Percentiles rank a stretch among this genome's conserved stretches.
Evolutionary conservation across 1,140 invertebrate genomes (phyloP).

Genomic region (Plectrocnemia conspersa): DNA sequence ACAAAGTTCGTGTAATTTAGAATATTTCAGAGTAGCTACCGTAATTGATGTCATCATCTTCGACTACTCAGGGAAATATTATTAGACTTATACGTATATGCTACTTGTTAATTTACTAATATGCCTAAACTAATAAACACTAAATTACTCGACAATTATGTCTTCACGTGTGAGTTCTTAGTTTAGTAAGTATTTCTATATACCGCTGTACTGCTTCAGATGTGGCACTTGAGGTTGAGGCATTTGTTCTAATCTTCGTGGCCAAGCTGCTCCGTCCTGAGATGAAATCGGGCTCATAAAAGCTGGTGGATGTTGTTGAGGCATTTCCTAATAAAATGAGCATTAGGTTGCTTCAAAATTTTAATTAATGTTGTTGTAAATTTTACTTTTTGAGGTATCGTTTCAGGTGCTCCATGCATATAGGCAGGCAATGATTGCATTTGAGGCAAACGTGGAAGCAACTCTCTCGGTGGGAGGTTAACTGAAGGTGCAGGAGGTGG

Average conservation of each 20-base stretch:
- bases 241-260: slow-evolving; percentile 27
- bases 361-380: background rate
- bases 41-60: no score
- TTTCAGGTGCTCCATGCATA: background rate
- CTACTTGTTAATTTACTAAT: no score
- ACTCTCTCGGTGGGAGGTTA: slow-evolving; percentile 27
- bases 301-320: slow-evolving; percentile 21
- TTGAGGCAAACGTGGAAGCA: slow-evolving; percentile 22
- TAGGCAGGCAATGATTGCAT: slow-evolving; percentile 12
- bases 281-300: slow-evolving; percentile 30
- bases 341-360: background rate
- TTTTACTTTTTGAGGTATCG: slow-evolving; percentile 5
- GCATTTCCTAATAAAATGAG: slow-evolving; percentile 23
- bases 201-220: slow-evolving; percentile 31
- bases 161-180: no score
- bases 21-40: no score
- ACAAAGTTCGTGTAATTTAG: no score
- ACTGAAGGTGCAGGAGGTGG: slow-evolving; percentile 24
- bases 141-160: no score
- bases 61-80: no score
- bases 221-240: slow-evolving; percentile 21
- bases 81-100: no score
- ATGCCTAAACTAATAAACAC: no score
- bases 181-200: no score
- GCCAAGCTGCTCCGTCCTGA: slow-evolving; percentile 27